Percentiles rank a stretch among this genome's conserved stretches.
These are phyloP conservation scores for Tinea pellionella DNA, from an alignment of 2,888 invertebrate species.

Conservation along the genomic window DNA sequence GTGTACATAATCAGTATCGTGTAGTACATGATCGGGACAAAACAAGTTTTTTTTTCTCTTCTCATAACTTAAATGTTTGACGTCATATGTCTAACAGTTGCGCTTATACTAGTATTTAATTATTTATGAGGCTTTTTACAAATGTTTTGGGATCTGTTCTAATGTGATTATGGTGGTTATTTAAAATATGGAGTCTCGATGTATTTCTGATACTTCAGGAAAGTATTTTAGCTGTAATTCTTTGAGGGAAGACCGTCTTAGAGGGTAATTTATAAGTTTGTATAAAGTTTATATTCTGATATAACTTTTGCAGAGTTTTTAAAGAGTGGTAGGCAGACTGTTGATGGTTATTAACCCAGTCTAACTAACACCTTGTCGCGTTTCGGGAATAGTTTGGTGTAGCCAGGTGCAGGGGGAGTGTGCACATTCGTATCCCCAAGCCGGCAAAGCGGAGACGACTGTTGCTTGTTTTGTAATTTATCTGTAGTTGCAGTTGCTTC, in stretches of 20 bases:
- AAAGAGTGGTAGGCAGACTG: too few species aligned
- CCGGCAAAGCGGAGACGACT: too few species aligned
- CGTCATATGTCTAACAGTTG: neutral
- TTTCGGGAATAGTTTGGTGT: too few species aligned
- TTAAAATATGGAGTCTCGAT: neutral
- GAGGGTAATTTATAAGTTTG: neutral
- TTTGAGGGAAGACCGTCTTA: neutral
- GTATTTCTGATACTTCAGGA: neutral
- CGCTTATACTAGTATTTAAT: neutral
- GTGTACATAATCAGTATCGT: conserved; percentile 2
- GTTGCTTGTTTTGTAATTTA: too few species aligned
- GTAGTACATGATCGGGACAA: neutral
- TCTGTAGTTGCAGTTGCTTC: too few species aligned
- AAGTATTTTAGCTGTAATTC: neutral
- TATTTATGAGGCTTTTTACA: neutral
- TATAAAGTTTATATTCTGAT: neutral
- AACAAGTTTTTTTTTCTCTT: neutral
- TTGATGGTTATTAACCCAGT: too few species aligned
- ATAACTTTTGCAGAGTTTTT: too few species aligned
- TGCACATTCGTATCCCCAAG: too few species aligned
- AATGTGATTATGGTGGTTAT: neutral
- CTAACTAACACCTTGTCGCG: too few species aligned
- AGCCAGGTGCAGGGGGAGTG: too few species aligned
- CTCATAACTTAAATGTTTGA: neutral
- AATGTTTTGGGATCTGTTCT: neutral